Evolutionary conservation across 1,140 invertebrate species (phyloP), one percentile per base, ranked within the genome.

Genomic region (Hycleus cichorii): DNA sequence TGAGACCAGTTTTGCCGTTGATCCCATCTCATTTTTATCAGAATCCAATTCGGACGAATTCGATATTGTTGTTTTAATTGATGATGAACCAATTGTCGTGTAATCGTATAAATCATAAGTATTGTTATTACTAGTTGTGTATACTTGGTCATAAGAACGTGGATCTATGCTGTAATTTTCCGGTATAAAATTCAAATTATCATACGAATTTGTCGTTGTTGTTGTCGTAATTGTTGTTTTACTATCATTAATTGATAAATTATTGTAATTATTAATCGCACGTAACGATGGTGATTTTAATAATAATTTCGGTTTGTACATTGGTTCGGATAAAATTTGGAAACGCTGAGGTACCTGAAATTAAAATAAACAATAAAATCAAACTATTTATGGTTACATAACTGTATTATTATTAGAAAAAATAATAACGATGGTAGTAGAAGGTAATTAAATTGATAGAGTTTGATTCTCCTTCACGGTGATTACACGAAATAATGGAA

Each of bases 261-360:
- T 69, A 54, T 69, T 65, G 57, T 72, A 72, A 52, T 68, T 70
- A 47, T 63, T 64, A 18, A 72, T 66, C 9, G 69, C 70, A 46
- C 67, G 60, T 53, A 72, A 51, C n/a, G 68, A 70, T 18, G 68
- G 70, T 12, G 66, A 62, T 52, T 70, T 64, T 5, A 55, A 46
- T 10, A 69, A 42, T n/a, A 65, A 54, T 55, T 66, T 69, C 27
- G 64, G 62, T 50, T 64, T 64, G 58, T 59, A 62, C 2, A 58
- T 24, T 25, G 64, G 47, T 40, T 65, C 64, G 8, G 61, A 57
- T 42, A 18, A 18, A 18, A 62, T 55, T 27, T 40, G 59, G 12
- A 59, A 59, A 51, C 59, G 59, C 47, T 59, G 55, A 9, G 59
- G 52, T 0, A 62, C 57, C 63, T 64, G 50, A n/a, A 62, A 61